Conservation (phyloP, 1,140 invertebrate species). For the Dendrolimus punctatus region DNA sequence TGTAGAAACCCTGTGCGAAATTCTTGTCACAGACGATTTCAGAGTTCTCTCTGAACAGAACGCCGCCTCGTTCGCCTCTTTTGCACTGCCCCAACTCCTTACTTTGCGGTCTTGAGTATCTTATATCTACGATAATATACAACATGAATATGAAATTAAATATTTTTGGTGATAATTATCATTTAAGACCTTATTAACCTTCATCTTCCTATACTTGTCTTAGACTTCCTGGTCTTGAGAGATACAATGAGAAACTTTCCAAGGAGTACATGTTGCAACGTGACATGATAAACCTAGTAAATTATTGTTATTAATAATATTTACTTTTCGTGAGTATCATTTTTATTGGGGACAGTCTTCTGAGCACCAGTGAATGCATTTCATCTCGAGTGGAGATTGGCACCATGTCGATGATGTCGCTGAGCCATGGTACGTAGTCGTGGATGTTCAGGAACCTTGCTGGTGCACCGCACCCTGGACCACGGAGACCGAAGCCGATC, state of each 20-base stretch:
- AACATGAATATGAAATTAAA: conserved; percentile 7
- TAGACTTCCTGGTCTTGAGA: too few relatives aligned
- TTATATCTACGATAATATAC: background rate
- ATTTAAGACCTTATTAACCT: background rate
- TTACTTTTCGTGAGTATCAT: conserved; percentile 33
- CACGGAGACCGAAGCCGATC: conserved; percentile 36
- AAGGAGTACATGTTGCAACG: too few relatives aligned
- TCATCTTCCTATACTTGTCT: too few relatives aligned
- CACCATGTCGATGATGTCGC: conserved; percentile 21
- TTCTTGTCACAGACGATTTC: conserved; percentile 37
- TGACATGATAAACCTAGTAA: background rate
- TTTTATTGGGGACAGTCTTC: conserved; percentile 25
- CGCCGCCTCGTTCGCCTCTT: conserved; percentile 17
- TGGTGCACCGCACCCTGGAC: conserved; percentile 37
- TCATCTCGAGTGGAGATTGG: conserved; percentile 1
- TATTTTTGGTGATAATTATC: background rate
- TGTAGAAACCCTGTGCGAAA: conserved; percentile 41
- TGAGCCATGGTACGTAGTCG: conserved; percentile 34
- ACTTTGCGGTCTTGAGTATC: conserved; percentile 3
- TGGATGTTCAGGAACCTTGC: conserved; percentile 36
- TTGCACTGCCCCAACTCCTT: conserved; percentile 21
- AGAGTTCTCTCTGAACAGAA: conserved; percentile 36
- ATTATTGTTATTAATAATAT: background rate
- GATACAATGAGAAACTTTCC: too few relatives aligned
- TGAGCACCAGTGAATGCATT: conserved; percentile 15